phyloP scores from a whole-genome alignment of 2,888 invertebrate species.

The Oscheius sp. region DNA sequence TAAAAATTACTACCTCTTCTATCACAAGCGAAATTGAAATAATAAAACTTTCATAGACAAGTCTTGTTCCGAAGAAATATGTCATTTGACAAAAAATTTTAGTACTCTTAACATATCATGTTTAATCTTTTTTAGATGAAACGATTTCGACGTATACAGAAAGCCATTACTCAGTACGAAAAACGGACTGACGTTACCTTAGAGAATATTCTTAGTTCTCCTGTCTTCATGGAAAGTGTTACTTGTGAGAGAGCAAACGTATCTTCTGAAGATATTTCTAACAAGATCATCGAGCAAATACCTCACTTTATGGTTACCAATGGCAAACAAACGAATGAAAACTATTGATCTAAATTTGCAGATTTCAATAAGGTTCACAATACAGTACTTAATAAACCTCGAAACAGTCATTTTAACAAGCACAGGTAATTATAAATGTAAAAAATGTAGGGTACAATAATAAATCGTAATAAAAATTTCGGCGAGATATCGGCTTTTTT shows the following conservation, averaged over 20 bases:
- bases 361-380: too few relatives aligned
- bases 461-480: background rate
- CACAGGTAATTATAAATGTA: background rate
- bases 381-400: too few relatives aligned
- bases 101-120: too few relatives aligned
- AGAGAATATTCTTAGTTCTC: slow-evolving; percentile 33
- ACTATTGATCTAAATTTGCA: background rate
- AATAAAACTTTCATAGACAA: too few relatives aligned
- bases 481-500: background rate
- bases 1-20: too few relatives aligned
- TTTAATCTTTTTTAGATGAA: slow-evolving; percentile 16
- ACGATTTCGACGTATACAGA: slow-evolving; percentile 43
- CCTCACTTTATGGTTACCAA: slow-evolving; percentile 1
- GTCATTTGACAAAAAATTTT: too few relatives aligned
- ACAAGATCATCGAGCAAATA: slow-evolving; percentile 6
- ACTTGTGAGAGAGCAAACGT: background rate
- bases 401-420: too few relatives aligned
- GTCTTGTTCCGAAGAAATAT: too few relatives aligned
- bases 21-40: too few relatives aligned
- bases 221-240: background rate
- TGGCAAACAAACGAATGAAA: background rate
- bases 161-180: slow-evolving; percentile 38
- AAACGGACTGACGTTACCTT: slow-evolving; percentile 34
- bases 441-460: background rate
- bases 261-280: background rate